Percentiles rank a stretch among this genome's conserved stretches.
phyloP scores from a whole-genome alignment of 2,113 vertebrate species.

The Leptodactylus fuscus region DNA sequence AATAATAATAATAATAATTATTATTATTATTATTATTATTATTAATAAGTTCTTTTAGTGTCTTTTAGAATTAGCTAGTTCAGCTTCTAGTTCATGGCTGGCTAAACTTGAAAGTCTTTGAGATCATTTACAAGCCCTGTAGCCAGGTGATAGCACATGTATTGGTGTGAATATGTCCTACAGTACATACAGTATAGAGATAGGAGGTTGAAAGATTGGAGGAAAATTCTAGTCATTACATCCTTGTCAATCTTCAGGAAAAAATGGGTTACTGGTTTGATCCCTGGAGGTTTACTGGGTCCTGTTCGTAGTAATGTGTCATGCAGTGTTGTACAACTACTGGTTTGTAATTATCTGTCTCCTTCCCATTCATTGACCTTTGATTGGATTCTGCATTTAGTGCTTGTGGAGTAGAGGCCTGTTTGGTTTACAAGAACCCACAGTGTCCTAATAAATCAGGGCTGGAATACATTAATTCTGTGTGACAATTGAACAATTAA shows the following conservation, averaged over 20 bases:
- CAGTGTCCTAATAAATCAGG: background rate
- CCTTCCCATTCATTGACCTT: conserved; percentile 2
- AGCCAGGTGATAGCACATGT: too few species aligned
- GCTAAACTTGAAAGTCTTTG: too few species aligned
- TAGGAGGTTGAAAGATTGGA: background rate
- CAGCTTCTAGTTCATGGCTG: too few species aligned
- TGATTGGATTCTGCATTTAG: background rate
- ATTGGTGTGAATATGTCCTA: background rate
- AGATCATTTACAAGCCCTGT: too few species aligned
- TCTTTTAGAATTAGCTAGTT: too few species aligned
- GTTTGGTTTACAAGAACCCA: background rate
- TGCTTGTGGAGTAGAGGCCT: background rate
- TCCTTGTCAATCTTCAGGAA: background rate
- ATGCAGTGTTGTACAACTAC: background rate
- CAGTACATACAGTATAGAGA: background rate
- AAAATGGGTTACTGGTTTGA: background rate
- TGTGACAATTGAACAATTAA: background rate
- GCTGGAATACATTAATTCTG: background rate
- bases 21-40: too few species aligned
- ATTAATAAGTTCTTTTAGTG: too few species aligned
- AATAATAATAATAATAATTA: too few species aligned
- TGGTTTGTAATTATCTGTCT: background rate
- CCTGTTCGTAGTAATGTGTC: background rate
- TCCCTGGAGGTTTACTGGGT: background rate
- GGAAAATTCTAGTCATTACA: background rate